Conservation (phyloP, 1,140 invertebrate species). For the Papilio machaon region DNA sequence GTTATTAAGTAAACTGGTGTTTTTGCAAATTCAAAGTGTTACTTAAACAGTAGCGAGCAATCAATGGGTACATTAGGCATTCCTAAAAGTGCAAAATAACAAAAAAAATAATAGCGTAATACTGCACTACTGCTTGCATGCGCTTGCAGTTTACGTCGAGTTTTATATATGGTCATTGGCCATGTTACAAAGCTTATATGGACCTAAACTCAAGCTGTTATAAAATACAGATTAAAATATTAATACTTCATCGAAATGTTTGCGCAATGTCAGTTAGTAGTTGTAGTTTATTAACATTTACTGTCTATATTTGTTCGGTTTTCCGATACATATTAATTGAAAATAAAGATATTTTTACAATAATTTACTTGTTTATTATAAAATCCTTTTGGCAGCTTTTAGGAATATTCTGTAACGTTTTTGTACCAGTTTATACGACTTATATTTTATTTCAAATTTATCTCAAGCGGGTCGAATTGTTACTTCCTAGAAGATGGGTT, state of each 20-base stretch:
- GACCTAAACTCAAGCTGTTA: neutral
- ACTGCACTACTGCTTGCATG: neutral
- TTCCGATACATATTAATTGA: neutral
- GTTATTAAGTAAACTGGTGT: too few species aligned
- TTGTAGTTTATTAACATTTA: neutral
- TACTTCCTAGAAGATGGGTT: too few species aligned
- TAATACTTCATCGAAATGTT: constrained; percentile 1
- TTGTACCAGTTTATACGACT: neutral
- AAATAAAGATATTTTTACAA: neutral
- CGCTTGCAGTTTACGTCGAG: neutral
- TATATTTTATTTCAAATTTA: neutral
- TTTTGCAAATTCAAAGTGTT: too few species aligned
- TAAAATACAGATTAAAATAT: constrained; percentile 9
- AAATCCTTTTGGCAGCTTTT: neutral
- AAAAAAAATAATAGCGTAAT: neutral
- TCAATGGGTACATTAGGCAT: too few species aligned
- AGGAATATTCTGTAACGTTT: neutral
- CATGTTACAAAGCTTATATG: neutral
- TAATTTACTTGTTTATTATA: neutral
- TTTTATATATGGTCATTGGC: constrained; percentile 5
- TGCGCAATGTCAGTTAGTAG: neutral
- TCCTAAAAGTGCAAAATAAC: neutral
- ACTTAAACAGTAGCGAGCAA: too few species aligned
- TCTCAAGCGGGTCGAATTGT: too few species aligned
- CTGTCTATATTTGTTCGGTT: neutral